These are phyloP conservation scores for Ctenicera cuprea DNA, from an alignment of 2,888 invertebrate genomes.

Conservation along the genomic window DNA sequence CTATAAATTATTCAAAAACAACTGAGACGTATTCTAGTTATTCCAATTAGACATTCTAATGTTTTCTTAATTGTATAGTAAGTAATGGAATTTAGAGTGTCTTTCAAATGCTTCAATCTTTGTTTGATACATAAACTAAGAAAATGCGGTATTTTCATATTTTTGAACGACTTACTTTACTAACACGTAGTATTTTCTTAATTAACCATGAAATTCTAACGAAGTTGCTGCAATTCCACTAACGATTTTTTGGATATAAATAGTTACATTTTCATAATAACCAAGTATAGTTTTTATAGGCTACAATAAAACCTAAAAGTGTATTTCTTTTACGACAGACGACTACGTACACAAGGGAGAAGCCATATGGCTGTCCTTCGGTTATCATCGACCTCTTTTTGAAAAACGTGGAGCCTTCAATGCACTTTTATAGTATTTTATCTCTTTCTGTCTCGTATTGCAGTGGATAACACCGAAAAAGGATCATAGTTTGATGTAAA, in stretches of 20 bases:
- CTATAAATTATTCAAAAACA: too few relatives aligned
- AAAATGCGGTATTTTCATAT: too few relatives aligned
- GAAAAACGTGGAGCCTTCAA: conserved; percentile 16
- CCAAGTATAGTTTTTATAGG: conserved; percentile 23
- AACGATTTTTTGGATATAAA: neutral
- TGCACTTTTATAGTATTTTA: conserved; percentile 34
- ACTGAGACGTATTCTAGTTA: too few relatives aligned
- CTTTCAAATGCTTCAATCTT: too few relatives aligned
- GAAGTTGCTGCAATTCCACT: too few relatives aligned
- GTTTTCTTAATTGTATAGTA: too few relatives aligned
- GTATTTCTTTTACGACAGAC: conserved; percentile 11
- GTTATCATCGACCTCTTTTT: conserved; percentile 22
- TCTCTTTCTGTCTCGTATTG: conserved; percentile 32
- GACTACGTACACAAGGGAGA: conserved; percentile 27
- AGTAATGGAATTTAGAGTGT: too few relatives aligned
- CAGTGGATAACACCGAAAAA: conserved; percentile 29
- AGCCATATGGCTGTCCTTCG: conserved; percentile 18
- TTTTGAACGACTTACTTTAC: too few relatives aligned
- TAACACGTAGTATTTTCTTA: too few relatives aligned
- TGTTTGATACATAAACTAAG: too few relatives aligned
- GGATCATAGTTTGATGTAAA: conserved; percentile 45
- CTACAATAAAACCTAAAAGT: conserved; percentile 31
- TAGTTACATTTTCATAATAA: neutral
- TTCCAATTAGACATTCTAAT: too few relatives aligned
- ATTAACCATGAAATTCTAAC: too few relatives aligned